A percentile compares a stretch with the other conserved stretches of the same genome.
These are phyloP conservation scores for Stegana nigrithorax DNA, from an alignment of 2,888 invertebrate genomes.

Conservation along the genomic window DNA sequence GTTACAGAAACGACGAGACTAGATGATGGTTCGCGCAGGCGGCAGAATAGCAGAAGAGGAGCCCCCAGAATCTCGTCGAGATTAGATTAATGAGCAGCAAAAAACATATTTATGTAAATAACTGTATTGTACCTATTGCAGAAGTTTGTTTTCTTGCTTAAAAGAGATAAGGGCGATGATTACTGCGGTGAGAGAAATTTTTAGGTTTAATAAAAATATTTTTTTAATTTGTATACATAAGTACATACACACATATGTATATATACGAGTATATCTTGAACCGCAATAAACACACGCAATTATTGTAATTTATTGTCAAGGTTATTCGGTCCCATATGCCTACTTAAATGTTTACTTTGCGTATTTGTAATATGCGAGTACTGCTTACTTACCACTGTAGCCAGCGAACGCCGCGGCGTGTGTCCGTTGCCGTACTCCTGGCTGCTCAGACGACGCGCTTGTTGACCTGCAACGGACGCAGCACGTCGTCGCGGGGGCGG, in stretches of 20 bases:
- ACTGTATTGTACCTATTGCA: too few species aligned
- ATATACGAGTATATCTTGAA: background rate
- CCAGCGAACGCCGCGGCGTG: constrained; percentile 64
- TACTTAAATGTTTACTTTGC: too few species aligned
- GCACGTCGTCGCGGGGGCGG: constrained; percentile 67
- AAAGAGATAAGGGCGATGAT: too few species aligned
- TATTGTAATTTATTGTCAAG: too few species aligned
- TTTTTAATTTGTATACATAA: background rate
- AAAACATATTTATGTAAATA: too few species aligned
- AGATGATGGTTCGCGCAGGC: too few species aligned
- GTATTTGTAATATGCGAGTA: constrained; percentile 13
- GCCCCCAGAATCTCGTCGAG: constrained; percentile 12
- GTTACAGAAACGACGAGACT: background rate
- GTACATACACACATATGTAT: background rate
- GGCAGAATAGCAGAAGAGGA: background rate
- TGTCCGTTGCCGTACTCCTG: constrained; percentile 55
- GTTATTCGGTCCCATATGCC: too few species aligned
- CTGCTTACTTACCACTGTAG: constrained; percentile 61
- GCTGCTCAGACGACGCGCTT: constrained; percentile 40
- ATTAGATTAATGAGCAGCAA: constrained; percentile 43
- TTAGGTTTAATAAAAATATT: background rate
- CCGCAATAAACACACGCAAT: background rate
- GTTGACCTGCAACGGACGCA: constrained; percentile 61
- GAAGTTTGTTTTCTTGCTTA: too few species aligned
- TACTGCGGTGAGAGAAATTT: too few species aligned